These are phyloP conservation scores for Scotopteryx bipunctaria DNA, from an alignment of 2,888 invertebrate species.

Conservation along the genomic window DNA sequence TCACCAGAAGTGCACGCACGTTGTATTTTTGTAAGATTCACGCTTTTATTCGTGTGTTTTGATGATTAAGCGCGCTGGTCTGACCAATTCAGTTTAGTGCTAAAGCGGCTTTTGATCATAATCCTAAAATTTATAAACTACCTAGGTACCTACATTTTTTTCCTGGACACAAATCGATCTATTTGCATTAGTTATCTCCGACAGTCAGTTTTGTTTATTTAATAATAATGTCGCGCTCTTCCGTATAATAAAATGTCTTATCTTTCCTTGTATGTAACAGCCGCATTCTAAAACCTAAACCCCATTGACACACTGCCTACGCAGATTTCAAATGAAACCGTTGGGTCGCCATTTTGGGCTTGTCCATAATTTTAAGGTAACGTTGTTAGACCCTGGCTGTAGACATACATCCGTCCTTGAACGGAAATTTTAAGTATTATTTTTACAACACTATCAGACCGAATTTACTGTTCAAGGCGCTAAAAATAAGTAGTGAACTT, in stretches of 20 bases:
- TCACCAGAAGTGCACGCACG: conserved; percentile 18
- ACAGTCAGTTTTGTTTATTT: conserved; percentile 25
- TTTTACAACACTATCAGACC: conserved; percentile 42
- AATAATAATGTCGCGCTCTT: conserved; percentile 28
- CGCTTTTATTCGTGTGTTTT: too few species aligned
- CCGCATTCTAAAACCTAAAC: background rate
- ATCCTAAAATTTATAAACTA: too few species aligned
- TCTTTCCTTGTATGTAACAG: conserved; percentile 1
- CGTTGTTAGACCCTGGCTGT: background rate
- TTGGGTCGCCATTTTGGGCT: background rate
- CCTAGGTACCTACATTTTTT: too few species aligned
- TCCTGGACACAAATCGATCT: conserved; percentile 23
- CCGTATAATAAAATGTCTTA: conserved; percentile 20
- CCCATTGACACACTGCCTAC: conserved; percentile 4
- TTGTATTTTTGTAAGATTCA: background rate
- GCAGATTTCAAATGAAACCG: conserved; percentile 6
- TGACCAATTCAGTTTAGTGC: too few species aligned
- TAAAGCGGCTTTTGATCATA: too few species aligned
- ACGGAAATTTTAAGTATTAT: background rate
- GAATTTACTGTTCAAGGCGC: conserved; percentile 65
- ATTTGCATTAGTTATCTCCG: conserved; percentile 42
- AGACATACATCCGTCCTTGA: background rate
- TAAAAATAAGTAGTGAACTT: conserved; percentile 82
- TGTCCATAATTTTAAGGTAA: background rate
- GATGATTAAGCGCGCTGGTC: too few species aligned